Evolutionary conservation across 1,140 invertebrate species (phyloP).

Genomic region (Psilanteris sp.): DNA sequence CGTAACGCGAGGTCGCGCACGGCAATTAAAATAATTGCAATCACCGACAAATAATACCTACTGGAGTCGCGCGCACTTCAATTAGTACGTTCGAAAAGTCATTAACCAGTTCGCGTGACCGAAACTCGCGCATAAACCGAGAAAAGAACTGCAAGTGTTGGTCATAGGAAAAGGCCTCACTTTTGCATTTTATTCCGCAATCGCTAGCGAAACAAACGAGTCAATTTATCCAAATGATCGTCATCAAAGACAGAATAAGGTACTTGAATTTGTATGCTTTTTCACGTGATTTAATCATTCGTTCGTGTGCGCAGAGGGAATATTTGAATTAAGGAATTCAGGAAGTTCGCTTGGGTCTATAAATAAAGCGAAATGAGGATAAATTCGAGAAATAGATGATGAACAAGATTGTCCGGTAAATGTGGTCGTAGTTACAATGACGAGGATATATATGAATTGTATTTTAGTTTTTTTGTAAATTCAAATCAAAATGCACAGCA

Average conservation of each 20-base stretch:
- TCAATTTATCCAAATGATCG: constrained; percentile 32
- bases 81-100: constrained; percentile 37
- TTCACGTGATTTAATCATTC: constrained; percentile 8
- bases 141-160: constrained; percentile 14
- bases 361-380: too few species aligned
- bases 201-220: constrained; percentile 40
- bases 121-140: constrained; percentile 6
- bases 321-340: too few species aligned
- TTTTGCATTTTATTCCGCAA: constrained; percentile 21
- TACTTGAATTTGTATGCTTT: constrained; percentile 17
- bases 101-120: constrained; percentile 41
- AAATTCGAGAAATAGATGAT: too few species aligned
- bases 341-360: neutral
- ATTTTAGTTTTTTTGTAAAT: too few species aligned
- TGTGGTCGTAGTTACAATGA: too few species aligned
- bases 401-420: too few species aligned
- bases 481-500: too few species aligned
- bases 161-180: constrained; percentile 3
- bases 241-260: neutral
- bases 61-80: constrained; percentile 1
- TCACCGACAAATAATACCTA: neutral
- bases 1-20: too few species aligned
- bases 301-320: too few species aligned
- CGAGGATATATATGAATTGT: too few species aligned
- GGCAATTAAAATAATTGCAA: constrained; percentile 32